Percentiles rank a stretch among this genome's conserved stretches.
Evolutionary conservation across 2,888 invertebrate species (phyloP).

Genomic region (Acrocyrtus sp.): DNA sequence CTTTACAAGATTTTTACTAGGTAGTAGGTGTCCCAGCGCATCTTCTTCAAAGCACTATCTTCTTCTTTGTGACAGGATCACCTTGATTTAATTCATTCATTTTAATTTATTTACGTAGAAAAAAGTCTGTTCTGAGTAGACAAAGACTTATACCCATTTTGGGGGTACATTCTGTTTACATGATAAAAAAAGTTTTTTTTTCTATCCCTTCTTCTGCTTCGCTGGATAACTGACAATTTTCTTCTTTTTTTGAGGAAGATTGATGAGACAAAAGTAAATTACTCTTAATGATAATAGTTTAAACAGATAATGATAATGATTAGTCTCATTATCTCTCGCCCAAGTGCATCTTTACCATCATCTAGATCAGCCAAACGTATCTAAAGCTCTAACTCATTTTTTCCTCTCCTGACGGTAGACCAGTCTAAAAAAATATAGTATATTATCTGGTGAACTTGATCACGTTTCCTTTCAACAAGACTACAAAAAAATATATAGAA

Average conservation of each 20-base stretch:
- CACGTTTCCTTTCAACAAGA: constrained; percentile 12
- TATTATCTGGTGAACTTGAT: constrained; percentile 26
- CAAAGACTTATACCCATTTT: too few relatives aligned
- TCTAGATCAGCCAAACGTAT: constrained; percentile 34
- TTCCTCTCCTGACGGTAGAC: too few relatives aligned
- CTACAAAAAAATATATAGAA: neutral
- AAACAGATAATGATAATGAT: constrained; percentile 31
- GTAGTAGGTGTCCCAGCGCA: constrained; percentile 8
- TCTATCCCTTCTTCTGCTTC: too few relatives aligned
- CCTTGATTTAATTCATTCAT: constrained; percentile 38
- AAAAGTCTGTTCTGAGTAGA: neutral
- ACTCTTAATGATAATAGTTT: constrained; percentile 41
- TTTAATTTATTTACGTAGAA: neutral
- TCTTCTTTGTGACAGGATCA: constrained; percentile 33
- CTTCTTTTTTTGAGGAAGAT: constrained; percentile 9
- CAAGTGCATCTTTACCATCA: constrained; percentile 36
- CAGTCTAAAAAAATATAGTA: too few relatives aligned
- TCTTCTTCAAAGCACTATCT: constrained; percentile 1
- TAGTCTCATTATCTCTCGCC: constrained; percentile 6
- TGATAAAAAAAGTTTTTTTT: too few relatives aligned
- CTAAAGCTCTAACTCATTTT: too few relatives aligned
- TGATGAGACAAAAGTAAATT: constrained; percentile 31
- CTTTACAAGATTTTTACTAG: constrained; percentile 14
- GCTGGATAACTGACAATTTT: constrained; percentile 16
- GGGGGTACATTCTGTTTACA: too few relatives aligned